These are phyloP conservation scores for Nicator chloris DNA, from an alignment of 2,113 vertebrate genomes.

Conservation along the genomic window DNA sequence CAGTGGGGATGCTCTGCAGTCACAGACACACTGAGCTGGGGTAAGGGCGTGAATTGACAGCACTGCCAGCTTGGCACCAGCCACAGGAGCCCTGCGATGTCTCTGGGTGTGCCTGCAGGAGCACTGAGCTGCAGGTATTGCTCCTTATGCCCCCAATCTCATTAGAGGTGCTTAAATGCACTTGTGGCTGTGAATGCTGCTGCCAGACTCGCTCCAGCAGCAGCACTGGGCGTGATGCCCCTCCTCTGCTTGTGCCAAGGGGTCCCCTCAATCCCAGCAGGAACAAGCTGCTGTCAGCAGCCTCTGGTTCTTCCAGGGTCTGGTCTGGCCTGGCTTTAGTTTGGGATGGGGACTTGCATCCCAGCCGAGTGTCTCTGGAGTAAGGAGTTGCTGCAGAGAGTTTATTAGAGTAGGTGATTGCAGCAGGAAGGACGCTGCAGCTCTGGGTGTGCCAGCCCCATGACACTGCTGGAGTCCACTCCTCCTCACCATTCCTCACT, in stretches of 20 bases:
- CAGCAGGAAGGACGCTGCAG: neutral
- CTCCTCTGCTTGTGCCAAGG: neutral
- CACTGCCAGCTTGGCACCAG: neutral
- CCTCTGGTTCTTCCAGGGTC: neutral
- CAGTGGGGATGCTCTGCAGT: neutral
- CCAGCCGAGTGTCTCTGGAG: neutral
- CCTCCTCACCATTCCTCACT: neutral
- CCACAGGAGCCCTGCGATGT: neutral
- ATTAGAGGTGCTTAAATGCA: neutral
- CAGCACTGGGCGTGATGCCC: neutral
- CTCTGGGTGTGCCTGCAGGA: neutral
- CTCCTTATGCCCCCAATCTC: neutral
- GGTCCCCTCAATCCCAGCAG: fast-evolving
- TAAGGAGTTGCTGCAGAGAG: neutral
- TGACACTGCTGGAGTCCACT: fast-evolving
- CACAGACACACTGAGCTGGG: neutral
- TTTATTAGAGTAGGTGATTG: neutral
- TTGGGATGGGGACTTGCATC: neutral
- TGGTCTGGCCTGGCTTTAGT: neutral
- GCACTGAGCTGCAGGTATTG: neutral
- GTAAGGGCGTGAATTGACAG: neutral
- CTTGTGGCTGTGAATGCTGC: neutral
- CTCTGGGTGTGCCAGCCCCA: neutral
- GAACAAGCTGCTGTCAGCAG: neutral
- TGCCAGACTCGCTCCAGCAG: neutral